Conservation (phyloP, 2,113 vertebrate species). For the Rhadina sibilatrix region DNA sequence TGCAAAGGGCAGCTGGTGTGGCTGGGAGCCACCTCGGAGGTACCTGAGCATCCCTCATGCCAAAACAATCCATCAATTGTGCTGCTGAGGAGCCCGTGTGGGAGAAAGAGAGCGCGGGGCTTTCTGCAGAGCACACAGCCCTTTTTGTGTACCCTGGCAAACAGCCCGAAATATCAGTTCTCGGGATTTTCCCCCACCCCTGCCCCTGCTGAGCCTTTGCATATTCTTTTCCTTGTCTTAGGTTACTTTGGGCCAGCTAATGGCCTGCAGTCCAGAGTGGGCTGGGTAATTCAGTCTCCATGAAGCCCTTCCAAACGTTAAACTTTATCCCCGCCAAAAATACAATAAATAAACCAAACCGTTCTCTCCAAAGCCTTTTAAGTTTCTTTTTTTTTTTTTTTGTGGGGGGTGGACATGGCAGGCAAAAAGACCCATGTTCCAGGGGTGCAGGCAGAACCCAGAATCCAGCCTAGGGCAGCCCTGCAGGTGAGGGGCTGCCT, state of each 20-base stretch:
- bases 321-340: neutral
- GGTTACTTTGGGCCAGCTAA: neutral
- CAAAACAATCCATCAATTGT: neutral
- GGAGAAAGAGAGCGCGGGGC: neutral
- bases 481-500: neutral
- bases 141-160: neutral
- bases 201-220: neutral
- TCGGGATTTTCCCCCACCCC: neutral
- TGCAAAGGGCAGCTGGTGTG: neutral
- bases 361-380: neutral
- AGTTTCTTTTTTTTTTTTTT: too few relatives aligned
- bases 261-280: too few relatives aligned
- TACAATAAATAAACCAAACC: neutral
- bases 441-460: neutral
- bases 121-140: neutral
- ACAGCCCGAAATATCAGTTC: neutral
- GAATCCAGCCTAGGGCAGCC: neutral
- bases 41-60: neutral
- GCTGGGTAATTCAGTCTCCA: neutral
- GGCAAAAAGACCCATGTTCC: accelerated
- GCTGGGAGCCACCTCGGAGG: neutral
- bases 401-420: neutral
- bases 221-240: neutral
- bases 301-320: neutral
- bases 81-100: accelerated